phyloP scores from a whole-genome alignment of 2,888 invertebrate species.

The Agriopis leucophaearia region DNA sequence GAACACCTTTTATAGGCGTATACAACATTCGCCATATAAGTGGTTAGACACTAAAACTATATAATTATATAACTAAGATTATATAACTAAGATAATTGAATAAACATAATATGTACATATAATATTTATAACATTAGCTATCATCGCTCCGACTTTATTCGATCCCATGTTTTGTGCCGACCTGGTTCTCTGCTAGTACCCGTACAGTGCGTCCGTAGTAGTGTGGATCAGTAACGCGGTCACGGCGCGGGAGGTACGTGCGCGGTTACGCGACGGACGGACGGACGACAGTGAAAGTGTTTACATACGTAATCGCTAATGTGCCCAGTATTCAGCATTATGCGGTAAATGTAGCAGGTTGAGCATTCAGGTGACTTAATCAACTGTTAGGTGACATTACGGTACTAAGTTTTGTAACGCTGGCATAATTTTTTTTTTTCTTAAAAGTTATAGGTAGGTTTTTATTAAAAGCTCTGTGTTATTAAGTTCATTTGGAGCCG shows the following conservation, averaged over 20 bases:
- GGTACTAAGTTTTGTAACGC: background rate
- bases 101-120: no score
- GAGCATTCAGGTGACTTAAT: constrained; percentile 11
- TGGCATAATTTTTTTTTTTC: background rate
- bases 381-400: background rate
- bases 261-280: constrained; percentile 33
- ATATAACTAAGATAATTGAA: no score
- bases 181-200: background rate
- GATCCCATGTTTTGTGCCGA: background rate
- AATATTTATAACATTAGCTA: no score
- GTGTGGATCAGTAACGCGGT: constrained; percentile 37
- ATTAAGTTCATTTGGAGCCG: no score
- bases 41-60: no score
- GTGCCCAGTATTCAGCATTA: constrained; percentile 23
- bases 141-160: background rate
- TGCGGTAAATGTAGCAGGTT: constrained; percentile 14
- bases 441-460: no score
- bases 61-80: no score
- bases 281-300: constrained; percentile 44
- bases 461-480: no score
- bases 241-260: constrained; percentile 12
- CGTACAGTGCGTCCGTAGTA: constrained; percentile 14
- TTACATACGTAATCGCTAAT: constrained; percentile 36
- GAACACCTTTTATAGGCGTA: no score
- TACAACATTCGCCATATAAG: no score